Conservation (phyloP, 1,140 invertebrate genomes). For the Mylabris phalerata region DNA sequence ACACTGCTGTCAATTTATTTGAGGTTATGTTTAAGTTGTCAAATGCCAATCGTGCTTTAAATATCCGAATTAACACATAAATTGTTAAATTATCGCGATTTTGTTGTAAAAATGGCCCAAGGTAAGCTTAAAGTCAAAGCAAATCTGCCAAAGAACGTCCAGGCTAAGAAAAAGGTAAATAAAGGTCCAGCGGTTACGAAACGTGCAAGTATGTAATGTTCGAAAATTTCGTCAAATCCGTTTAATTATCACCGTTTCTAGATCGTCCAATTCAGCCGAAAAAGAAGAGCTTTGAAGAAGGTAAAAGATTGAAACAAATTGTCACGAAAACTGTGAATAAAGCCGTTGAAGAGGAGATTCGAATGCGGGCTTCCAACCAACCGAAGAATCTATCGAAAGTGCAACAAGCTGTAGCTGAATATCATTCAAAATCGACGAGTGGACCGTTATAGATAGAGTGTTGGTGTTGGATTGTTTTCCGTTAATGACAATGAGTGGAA, state of each 20-base stretch:
- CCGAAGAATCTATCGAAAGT: slow-evolving; percentile 46
- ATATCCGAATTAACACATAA: too few relatives aligned
- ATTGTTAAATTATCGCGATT: too few relatives aligned
- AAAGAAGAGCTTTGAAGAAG: slow-evolving; percentile 51
- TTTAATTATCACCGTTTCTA: slow-evolving; percentile 33
- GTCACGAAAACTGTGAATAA: slow-evolving; percentile 57
- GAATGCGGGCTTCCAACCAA: slow-evolving; percentile 47
- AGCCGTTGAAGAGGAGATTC: slow-evolving; percentile 53
- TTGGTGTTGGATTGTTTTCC: not conserved
- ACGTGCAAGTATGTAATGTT: slow-evolving; percentile 45
- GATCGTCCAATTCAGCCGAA: slow-evolving; percentile 56
- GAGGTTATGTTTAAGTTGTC: too few relatives aligned
- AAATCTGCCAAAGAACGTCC: slow-evolving; percentile 45
- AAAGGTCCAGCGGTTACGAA: slow-evolving; percentile 45
- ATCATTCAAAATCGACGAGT: slow-evolving; percentile 19
- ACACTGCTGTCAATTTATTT: too few relatives aligned
- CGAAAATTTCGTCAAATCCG: not conserved
- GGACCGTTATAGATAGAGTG: not conserved
- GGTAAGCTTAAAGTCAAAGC: slow-evolving; percentile 55
- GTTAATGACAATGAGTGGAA: not conserved
- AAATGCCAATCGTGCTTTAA: too few relatives aligned
- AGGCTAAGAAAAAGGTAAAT: slow-evolving; percentile 45
- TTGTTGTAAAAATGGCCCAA: slow-evolving; percentile 46
- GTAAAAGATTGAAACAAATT: slow-evolving; percentile 53
- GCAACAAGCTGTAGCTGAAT: slow-evolving; percentile 45